Base-by-base conservation (phyloP, 2,113 vertebrate genomes). In the Paramisgurnus dabryanus region DNA sequence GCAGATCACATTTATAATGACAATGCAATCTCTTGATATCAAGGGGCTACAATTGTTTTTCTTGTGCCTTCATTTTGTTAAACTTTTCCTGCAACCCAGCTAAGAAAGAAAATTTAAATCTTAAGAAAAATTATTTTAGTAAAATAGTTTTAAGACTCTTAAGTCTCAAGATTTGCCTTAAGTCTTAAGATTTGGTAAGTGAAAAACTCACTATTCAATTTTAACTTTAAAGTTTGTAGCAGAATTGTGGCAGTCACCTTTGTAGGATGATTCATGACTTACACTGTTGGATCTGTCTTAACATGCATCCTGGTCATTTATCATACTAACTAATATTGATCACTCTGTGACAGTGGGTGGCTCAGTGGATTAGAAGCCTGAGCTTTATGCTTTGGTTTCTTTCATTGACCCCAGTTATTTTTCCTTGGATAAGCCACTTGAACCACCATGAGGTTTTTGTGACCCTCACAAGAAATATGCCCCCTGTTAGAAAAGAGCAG, bases 251-350 rank as follows among this genome's bases (percentile, higher is more conserved):
- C 13, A 57, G 6, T 57, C 15, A n/a, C 3, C n/a, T 18, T 3
- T 7, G 13, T n/a, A 6, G 13, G 55, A 40, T 61, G 57, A 75
- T 63, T 75, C 43, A 27, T 75, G 57, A 60, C n/a, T 57, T 55
- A 13, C 53, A n/a, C 69, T 57, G n/a, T 27, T 69, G 18, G 67
- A 69, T 69, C 45, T 69, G 67, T 43, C 64, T 66, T 9, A 41
- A 43, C 40, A 45, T 67, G 65, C 6, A 22, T 71, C 40, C 27
- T 10, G 55, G 69, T 57, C 39, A 57, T 71, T 71, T 11, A 57
- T 70, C 67, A 17, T 6, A 53, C 22, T 49, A 75, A 27, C 58
- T 63, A 7, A 75, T 75, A 58, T 61, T 63, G 72, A 75, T 75
- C 15, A 43, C 41, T 63, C 12, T 63, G 18, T 34, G 12, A 34